These are phyloP conservation scores for Sebastes matsubarae DNA, from an alignment of 2,797 vertebrate genomes.

Conservation along the genomic window DNA sequence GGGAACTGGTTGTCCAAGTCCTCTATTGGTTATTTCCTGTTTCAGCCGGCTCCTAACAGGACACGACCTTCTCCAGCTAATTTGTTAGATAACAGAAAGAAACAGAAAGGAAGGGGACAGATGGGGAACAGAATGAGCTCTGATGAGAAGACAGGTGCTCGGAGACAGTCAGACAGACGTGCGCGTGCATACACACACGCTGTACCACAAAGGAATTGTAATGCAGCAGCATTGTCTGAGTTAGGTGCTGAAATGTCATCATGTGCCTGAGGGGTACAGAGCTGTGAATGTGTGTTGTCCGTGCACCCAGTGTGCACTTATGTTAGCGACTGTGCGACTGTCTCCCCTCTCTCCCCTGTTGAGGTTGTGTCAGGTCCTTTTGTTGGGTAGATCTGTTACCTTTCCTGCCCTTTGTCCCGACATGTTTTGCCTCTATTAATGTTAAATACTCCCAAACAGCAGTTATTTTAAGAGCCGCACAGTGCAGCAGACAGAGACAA, in stretches of 20 bases:
- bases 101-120: conserved; percentile 6
- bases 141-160: conserved; percentile 35
- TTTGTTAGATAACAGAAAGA: conserved; percentile 56
- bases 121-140: conserved; percentile 20
- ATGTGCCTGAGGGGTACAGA: conserved; percentile 45
- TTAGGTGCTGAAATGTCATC: conserved; percentile 68
- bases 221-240: conserved; percentile 28
- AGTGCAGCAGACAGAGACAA: conserved; percentile 25
- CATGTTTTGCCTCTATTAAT: conserved; percentile 56
- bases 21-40: conserved; percentile 65
- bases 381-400: conserved; percentile 59
- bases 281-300: conserved; percentile 25
- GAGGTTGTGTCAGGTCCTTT: conserved; percentile 47
- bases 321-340: conserved; percentile 12
- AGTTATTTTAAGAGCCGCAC: conserved; percentile 21
- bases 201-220: conserved; percentile 9
- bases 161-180: conserved; percentile 25
- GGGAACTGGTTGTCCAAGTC: conserved; percentile 60
- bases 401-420: conserved; percentile 53
- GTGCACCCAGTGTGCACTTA: not conserved
- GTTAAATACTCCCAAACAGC: conserved; percentile 41
- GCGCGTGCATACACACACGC: conserved; percentile 7
- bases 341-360: conserved; percentile 21
- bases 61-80: conserved; percentile 36
- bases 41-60: conserved; percentile 37